A percentile compares a stretch with the other conserved stretches of the same genome.
Evolutionary conservation across 1,140 invertebrate species (phyloP).

Genomic region (Thaumatotibia leucotreta): DNA sequence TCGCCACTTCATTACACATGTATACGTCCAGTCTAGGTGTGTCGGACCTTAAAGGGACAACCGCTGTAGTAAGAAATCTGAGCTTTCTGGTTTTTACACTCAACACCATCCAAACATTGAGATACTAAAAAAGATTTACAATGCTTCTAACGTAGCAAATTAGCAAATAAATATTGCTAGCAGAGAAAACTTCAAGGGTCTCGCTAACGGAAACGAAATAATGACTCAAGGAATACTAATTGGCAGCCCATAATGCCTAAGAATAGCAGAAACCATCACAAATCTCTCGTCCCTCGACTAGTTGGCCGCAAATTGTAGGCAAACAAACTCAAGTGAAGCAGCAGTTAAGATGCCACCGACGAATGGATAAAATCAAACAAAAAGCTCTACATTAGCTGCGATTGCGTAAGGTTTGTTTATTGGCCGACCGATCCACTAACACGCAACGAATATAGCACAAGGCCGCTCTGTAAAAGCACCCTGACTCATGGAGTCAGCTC

Average conservation of each 20-base stretch:
- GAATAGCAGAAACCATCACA: conserved; percentile 2
- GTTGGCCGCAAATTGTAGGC: neutral
- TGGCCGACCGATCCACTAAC: conserved; percentile 59
- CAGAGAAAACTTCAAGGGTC: no score
- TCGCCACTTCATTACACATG: no score
- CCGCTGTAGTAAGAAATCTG: no score
- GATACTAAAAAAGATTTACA: no score
- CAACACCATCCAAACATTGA: no score
- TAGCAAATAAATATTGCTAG: no score
- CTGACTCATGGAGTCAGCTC: conserved; percentile 52
- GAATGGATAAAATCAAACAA: conserved; percentile 16
- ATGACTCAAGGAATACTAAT: neutral
- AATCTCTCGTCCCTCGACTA: neutral
- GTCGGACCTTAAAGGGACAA: no score
- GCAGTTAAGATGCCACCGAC: conserved; percentile 1
- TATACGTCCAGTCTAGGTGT: no score
- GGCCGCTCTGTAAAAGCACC: conserved; percentile 54
- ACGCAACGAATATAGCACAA: conserved; percentile 67
- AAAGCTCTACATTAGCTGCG: conserved; percentile 32
- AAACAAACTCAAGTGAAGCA: neutral
- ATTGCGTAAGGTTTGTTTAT: conserved; percentile 65
- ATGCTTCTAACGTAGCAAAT: neutral
- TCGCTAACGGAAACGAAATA: neutral
- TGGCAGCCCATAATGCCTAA: conserved; percentile 1
- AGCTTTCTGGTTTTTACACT: no score